Evolutionary conservation across 2,113 vertebrate genomes (phyloP), one percentile per base, ranked within the genome.

Genomic region (Pedionomus torquatus): DNA sequence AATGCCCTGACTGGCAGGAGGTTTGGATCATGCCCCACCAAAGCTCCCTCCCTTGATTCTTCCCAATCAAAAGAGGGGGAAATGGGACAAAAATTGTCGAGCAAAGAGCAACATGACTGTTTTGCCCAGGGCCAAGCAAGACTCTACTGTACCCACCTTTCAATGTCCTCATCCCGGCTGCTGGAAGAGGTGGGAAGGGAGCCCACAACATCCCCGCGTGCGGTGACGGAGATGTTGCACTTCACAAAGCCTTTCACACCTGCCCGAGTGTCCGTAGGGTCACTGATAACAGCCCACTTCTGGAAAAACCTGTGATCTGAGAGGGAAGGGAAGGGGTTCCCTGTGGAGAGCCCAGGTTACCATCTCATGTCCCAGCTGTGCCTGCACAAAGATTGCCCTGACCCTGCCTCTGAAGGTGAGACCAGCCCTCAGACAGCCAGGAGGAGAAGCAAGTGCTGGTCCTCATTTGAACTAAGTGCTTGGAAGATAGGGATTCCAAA

Each of bases 221-320:
- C 98, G 28, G 98, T 95, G 77, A 99, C 94, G 2, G 98, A 98
- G 81, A 99, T 86, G 60, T 95, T 99, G 89, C 99, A 98, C 97
- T 99, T 99, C 75, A 99, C 98, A 46, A 98, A 99, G 72, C 99
- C 99, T 89, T 99, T 99, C 89, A 99, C 96, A 1, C 99, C 99
- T 3, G 99, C 98, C 58, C 96, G 97, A 18, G 99, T 99, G 95
- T 99, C 99, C 0, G 68, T 98, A 6, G 99, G 98, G 91, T 99
- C 99, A 9, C 98, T 99, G 86, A 99, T 98, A 16, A 99, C 99
- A 58, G 99, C 99, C 99, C 99, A 99, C 88, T 99, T 99, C 94
- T 99, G 99, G 94, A 99, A 99, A 97, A 99, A 99, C 26, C 98
- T 98, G 93, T 99, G 98, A 89, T 99, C 99, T 99, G 96, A 31